A percentile compares a stretch with the other conserved stretches of the same genome.
phyloP scores from a whole-genome alignment of 2,113 vertebrate genomes.

The Sander vitreus region DNA sequence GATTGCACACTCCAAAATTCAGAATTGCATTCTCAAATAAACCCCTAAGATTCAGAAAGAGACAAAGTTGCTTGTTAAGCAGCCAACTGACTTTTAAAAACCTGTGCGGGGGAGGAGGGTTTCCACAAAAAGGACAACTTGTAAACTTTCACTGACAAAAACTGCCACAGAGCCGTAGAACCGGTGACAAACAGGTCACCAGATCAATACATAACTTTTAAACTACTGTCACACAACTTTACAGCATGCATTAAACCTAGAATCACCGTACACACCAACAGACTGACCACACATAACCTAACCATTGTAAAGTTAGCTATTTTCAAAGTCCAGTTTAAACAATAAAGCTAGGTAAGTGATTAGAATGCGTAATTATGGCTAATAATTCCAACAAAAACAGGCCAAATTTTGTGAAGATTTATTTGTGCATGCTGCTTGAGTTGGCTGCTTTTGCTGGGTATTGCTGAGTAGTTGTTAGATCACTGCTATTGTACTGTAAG shows the following conservation, averaged over 20 bases:
- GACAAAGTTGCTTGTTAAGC: slow-evolving; percentile 12
- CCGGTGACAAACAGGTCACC: neutral
- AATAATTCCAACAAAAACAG: neutral
- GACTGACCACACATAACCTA: neutral
- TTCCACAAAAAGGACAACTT: neutral
- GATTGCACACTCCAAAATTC: neutral
- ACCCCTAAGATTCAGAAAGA: slow-evolving; percentile 2
- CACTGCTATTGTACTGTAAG: neutral
- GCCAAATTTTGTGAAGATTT: neutral
- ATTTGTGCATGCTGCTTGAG: neutral
- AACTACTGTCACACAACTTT: neutral
- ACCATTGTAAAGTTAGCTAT: neutral
- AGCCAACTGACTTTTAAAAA: neutral
- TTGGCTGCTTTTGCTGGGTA: neutral
- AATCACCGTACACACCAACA: neutral
- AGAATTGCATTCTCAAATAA: neutral
- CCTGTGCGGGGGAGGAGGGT: neutral
- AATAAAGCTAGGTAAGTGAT: neutral
- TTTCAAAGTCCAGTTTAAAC: neutral
- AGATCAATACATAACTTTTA: neutral
- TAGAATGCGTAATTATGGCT: neutral
- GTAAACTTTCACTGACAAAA: neutral
- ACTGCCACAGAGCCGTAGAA: neutral
- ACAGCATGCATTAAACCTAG: neutral
- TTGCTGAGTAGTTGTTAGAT: too few species aligned